Evolutionary conservation across 2,113 vertebrate species (phyloP), one percentile per base, ranked within the genome.

Genomic region (Oreocharis arfaki): DNA sequence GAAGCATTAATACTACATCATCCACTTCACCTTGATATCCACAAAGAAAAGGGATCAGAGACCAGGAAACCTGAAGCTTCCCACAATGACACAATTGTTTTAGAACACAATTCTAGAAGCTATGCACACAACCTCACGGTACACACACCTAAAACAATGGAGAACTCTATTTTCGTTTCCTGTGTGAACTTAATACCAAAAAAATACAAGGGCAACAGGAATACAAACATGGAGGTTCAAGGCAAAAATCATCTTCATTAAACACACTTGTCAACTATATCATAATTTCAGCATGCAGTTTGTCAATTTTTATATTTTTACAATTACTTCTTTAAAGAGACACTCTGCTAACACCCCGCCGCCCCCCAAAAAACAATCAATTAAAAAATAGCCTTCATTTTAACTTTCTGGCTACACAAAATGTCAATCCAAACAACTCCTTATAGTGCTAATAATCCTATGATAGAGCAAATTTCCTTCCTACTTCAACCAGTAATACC

Each of bases 61-160:
- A 94, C 11, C 39, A 69, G 52, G 64, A 96, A 95, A 87, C 55
- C 23, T 47, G 39, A 89, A 75, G 67, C 30, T 95, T 67, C 82
- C 80, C 95, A 57, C 24, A 71, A 56, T 17, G 22, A 91, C 87
- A n/a, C 46, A 64, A 95, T 41, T 69, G 80, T 30, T 82, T 78
- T 27, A 61, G 28, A 27, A 65, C 14, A 49, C 4, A 88, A 21
- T 49, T 84, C 35, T 15, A 79, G 49, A 91, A 82, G 39, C 16
- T 24, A 11, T 4, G 11, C 39, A 60, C 49, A 39, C 41, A 64
- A 64, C 65, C 60, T 78, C 30, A 55, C 8, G 49, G 26, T 35
- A 57, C 41, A 71, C 19, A 46, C 10, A 41, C 19, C 6, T 55
- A 65, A 80, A 67, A 84, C 53, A 92, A 57, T 35, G 26, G 27